Conservation (phyloP, 2,113 vertebrate genomes). For the Aplodontia rufa region DNA sequence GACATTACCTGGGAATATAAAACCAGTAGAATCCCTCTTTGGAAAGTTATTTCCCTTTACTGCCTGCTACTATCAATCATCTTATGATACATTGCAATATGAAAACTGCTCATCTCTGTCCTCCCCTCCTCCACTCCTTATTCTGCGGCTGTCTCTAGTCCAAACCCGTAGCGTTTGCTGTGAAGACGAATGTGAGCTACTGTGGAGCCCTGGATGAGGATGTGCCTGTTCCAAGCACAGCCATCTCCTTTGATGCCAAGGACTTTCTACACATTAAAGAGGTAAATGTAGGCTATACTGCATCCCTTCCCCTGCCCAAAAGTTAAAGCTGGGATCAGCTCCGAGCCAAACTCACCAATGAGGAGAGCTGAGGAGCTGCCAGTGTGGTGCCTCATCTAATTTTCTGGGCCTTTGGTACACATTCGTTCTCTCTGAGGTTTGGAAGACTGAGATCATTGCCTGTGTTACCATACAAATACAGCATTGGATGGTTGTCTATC, state of each 20-base stretch:
- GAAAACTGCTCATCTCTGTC: background rate
- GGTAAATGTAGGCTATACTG: conserved; percentile 83
- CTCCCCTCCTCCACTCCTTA: background rate
- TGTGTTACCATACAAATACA: background rate
- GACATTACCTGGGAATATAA: background rate
- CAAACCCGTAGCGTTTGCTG: conserved; percentile 96
- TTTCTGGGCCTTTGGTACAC: background rate
- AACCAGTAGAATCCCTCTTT: conserved; percentile 16
- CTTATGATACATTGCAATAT: background rate
- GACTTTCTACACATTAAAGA: conserved; percentile 99
- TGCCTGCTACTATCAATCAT: background rate
- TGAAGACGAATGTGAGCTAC: conserved; percentile 97
- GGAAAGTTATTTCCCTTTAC: background rate
- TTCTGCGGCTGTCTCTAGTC: conserved; percentile 83
- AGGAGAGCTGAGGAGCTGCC: background rate
- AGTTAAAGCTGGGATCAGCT: background rate
- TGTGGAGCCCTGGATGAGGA: conserved; percentile 97
- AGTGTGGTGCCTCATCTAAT: background rate
- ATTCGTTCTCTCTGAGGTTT: background rate
- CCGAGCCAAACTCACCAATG: background rate
- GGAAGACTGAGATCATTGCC: background rate
- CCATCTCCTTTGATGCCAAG: conserved; percentile 97
- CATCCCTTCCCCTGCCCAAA: background rate
- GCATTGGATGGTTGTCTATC: accelerated
- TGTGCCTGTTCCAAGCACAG: conserved; percentile 95